Conservation (phyloP, 2,113 vertebrate genomes). For the Saguinus imperator region DNA sequence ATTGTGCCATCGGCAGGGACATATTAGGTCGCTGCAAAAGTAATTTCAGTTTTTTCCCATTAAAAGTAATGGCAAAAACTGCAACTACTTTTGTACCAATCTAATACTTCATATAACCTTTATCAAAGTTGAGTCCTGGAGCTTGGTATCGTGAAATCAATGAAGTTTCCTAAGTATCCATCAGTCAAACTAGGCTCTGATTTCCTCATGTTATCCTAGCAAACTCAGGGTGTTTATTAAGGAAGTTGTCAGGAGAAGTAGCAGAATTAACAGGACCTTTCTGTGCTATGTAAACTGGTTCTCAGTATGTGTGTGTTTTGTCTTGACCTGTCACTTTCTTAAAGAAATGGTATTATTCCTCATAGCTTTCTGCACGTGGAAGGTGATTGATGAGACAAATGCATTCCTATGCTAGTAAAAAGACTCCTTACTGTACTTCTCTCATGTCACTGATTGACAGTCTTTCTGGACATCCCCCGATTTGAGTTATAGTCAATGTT, state of each 20-base stretch:
- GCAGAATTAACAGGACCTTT: conserved; percentile 26
- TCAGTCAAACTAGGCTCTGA: background rate
- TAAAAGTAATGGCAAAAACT: too few relatives aligned
- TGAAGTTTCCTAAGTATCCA: background rate
- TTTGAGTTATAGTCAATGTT: background rate
- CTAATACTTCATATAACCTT: background rate
- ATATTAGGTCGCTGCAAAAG: too few relatives aligned
- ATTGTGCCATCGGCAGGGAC: background rate
- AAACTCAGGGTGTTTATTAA: conserved; percentile 22
- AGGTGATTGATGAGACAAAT: conserved; percentile 28
- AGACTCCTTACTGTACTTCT: background rate
- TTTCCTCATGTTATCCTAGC: background rate
- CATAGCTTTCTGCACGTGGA: background rate
- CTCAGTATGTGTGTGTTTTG: background rate
- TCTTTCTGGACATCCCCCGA: background rate
- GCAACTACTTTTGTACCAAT: too few relatives aligned
- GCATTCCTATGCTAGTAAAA: background rate
- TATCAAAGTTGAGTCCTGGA: background rate
- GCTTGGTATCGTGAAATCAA: background rate
- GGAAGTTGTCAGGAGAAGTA: background rate
- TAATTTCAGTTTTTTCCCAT: too few relatives aligned
- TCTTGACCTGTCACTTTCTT: background rate
- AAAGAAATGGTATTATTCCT: background rate
- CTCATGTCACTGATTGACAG: background rate
- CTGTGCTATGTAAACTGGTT: conserved; percentile 13